Conservation (phyloP, 1,140 invertebrate genomes). For the Ephestia elutella region DNA sequence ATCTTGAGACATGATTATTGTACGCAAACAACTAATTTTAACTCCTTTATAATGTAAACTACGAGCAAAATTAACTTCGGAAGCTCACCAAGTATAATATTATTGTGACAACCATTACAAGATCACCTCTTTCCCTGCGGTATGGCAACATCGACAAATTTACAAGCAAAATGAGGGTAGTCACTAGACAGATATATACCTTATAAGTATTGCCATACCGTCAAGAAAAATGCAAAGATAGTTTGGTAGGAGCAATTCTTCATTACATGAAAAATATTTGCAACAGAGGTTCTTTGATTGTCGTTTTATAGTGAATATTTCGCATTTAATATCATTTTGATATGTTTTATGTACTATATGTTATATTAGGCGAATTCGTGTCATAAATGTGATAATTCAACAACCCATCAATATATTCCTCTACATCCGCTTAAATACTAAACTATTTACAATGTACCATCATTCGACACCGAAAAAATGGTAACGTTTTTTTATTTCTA, state of each 20-base stretch:
- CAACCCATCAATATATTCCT: conserved; percentile 31
- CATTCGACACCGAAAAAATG: conserved; percentile 44
- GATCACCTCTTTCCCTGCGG: conserved; percentile 12
- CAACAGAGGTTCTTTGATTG: neutral
- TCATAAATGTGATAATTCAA: conserved; percentile 51
- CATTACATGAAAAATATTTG: conserved; percentile 10
- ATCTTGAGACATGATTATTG: conserved; percentile 50
- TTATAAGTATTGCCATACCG: too few relatives aligned
- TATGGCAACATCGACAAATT: too few relatives aligned
- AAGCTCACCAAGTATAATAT: conserved; percentile 28
- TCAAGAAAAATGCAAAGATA: too few relatives aligned
- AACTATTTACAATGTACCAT: conserved; percentile 20
- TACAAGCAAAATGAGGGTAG: too few relatives aligned
- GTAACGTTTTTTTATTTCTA: conserved; percentile 44
- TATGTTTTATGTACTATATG: conserved; percentile 69
- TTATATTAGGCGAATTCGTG: conserved; percentile 41
- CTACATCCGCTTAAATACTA: conserved; percentile 35
- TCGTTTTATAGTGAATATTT: conserved; percentile 17
- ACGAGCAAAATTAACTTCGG: conserved; percentile 50
- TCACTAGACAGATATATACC: too few relatives aligned
- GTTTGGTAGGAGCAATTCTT: neutral
- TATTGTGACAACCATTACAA: conserved; percentile 21
- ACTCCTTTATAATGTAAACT: conserved; percentile 29
- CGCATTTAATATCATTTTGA: conserved; percentile 48
- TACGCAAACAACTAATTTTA: conserved; percentile 30